Conservation (phyloP, 2,888 invertebrate genomes). For the Deilephila elpenor region DNA sequence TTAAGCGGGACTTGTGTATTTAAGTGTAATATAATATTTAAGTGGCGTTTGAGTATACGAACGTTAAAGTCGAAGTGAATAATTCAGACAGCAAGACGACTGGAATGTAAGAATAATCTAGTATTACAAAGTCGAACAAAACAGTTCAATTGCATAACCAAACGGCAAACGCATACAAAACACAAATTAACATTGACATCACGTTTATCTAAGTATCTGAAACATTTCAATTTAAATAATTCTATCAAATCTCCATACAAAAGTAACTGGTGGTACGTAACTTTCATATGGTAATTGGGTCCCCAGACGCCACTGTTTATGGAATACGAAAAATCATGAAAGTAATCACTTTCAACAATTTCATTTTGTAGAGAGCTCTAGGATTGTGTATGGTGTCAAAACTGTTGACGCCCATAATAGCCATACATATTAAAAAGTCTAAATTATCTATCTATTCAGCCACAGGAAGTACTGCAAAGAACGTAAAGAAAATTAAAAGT, state of each 20-base stretch:
- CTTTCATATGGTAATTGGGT: slow-evolving; percentile 52
- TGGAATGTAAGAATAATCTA: neutral
- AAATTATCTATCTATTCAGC: no score
- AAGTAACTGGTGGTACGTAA: slow-evolving; percentile 23
- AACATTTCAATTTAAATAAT: slow-evolving; percentile 4
- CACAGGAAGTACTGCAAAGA: no score
- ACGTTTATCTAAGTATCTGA: slow-evolving; percentile 1
- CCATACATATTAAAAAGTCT: no score
- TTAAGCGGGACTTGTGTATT: no score
- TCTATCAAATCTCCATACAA: slow-evolving; percentile 21
- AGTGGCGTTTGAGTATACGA: no score
- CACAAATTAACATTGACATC: neutral
- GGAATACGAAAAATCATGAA: slow-evolving; percentile 46
- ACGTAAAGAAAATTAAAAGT: no score
- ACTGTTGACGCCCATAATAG: no score
- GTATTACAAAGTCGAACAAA: neutral
- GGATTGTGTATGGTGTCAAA: neutral
- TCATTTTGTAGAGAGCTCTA: slow-evolving; percentile 10
- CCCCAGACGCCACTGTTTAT: slow-evolving; percentile 39
- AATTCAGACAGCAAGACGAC: no score
- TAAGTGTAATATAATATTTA: no score
- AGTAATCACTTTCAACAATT: slow-evolving; percentile 33
- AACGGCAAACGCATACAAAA: neutral
- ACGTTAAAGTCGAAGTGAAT: no score
- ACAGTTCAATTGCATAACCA: neutral